Percentiles rank a stretch among this genome's conserved stretches.
Conservation (phyloP, 2,113 vertebrate genomes). For the Atractosteus spatula region DNA sequence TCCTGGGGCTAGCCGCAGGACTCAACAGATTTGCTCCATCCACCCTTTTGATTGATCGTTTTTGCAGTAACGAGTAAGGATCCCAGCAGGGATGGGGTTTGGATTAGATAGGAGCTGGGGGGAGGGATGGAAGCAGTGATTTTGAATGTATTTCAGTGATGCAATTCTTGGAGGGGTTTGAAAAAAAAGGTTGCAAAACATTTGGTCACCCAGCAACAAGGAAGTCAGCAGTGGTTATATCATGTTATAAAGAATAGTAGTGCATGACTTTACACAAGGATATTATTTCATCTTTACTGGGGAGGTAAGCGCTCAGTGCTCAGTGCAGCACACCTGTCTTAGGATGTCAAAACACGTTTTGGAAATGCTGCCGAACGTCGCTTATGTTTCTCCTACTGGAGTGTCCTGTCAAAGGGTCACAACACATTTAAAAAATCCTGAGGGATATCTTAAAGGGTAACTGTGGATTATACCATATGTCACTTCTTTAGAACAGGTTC, state of each 20-base stretch:
- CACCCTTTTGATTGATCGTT: constrained; percentile 21
- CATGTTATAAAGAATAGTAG: constrained; percentile 51
- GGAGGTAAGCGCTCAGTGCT: constrained; percentile 27
- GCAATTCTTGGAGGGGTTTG: constrained; percentile 38
- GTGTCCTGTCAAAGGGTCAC: too few species aligned
- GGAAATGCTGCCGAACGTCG: too few species aligned
- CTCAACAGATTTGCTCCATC: constrained; percentile 16
- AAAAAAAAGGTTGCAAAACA: constrained; percentile 61
- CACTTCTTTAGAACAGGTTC: too few species aligned
- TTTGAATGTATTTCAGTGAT: constrained; percentile 48
- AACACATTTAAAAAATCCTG: too few species aligned
- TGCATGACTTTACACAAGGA: constrained; percentile 56
- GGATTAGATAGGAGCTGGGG: constrained; percentile 26
- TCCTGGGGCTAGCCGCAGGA: constrained; percentile 50
- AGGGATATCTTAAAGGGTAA: too few species aligned
- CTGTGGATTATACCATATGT: too few species aligned
- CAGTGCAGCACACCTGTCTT: constrained; percentile 64
- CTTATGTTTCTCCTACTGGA: too few species aligned
- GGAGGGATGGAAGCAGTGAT: constrained; percentile 28
- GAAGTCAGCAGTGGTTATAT: constrained; percentile 42
- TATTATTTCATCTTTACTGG: constrained; percentile 56
- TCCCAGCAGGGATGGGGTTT: neutral
- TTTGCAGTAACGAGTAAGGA: neutral
- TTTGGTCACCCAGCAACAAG: constrained; percentile 64
- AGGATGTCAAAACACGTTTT: constrained; percentile 51